A percentile compares a stretch with the other conserved stretches of the same genome.
phyloP scores from a whole-genome alignment of 2,113 vertebrate genomes.

The Nannobrachium achirus region DNA sequence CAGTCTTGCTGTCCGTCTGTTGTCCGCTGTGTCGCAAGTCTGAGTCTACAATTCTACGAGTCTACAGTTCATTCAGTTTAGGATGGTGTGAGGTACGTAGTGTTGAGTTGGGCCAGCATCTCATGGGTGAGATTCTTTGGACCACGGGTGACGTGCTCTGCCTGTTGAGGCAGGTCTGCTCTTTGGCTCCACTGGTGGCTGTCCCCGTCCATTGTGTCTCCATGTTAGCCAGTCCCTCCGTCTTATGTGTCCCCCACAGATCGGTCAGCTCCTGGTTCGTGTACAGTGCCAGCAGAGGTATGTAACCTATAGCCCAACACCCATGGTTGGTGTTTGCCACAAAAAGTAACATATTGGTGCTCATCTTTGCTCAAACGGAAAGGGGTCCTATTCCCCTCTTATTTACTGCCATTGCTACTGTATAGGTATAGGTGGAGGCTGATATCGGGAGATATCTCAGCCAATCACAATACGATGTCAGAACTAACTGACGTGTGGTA shows the following conservation, averaged over 20 bases:
- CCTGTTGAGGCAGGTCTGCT: not conserved
- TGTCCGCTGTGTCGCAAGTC: constrained; percentile 21
- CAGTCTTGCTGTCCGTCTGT: constrained; percentile 52
- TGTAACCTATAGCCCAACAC: constrained; percentile 31
- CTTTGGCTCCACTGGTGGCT: constrained; percentile 19
- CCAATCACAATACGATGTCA: too few species aligned
- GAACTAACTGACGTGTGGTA: too few species aligned
- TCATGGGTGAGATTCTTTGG: not conserved
- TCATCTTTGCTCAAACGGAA: too few species aligned
- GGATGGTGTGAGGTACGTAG: not conserved
- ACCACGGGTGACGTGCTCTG: not conserved
- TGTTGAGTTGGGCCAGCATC: not conserved
- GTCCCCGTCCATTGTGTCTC: constrained; percentile 14
- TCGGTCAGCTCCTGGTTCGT: constrained; percentile 71
- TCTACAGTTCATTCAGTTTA: not conserved
- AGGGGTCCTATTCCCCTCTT: not conserved
- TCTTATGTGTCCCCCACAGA: constrained; percentile 68
- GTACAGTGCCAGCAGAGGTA: constrained; percentile 72
- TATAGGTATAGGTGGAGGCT: too few species aligned
- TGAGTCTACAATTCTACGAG: not conserved
- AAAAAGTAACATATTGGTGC: not conserved
- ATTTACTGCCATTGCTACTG: too few species aligned
- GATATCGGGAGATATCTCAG: too few species aligned
- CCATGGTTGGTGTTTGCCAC: too few species aligned
- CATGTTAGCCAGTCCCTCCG: constrained; percentile 45